phyloP scores from a whole-genome alignment of 1,140 invertebrate species.

The Sinella curviseta region DNA sequence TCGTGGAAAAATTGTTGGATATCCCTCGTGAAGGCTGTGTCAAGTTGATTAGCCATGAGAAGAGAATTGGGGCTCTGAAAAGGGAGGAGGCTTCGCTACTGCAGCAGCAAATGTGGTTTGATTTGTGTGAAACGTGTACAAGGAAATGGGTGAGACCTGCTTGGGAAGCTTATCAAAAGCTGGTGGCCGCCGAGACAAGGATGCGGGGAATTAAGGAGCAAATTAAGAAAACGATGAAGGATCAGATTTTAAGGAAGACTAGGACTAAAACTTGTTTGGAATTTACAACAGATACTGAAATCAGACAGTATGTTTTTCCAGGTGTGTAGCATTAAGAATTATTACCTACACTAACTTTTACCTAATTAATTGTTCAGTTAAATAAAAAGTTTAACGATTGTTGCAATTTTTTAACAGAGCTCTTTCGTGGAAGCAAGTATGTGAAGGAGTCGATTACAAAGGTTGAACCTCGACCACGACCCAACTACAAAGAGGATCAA shows the following conservation, averaged over 20 bases:
- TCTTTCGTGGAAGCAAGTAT: background rate
- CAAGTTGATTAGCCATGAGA: too few relatives aligned
- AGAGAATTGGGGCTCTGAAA: too few relatives aligned
- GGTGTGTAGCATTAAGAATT: background rate
- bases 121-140: background rate
- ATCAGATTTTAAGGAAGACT: background rate
- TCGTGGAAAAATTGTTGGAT: background rate
- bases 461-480: background rate
- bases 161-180: background rate
- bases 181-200: background rate
- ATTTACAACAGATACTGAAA: background rate
- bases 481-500: background rate
- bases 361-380: background rate
- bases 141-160: background rate
- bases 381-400: background rate
- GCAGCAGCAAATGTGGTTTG: background rate
- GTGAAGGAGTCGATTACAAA: background rate
- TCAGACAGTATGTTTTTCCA: background rate
- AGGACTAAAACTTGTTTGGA: background rate
- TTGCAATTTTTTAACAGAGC: background rate
- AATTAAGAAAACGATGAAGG: background rate
- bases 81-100: background rate
- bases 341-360: background rate
- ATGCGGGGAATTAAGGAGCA: background rate
- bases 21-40: background rate